These are phyloP conservation scores for Sardina pilchardus DNA, from an alignment of 2,113 vertebrate species.

Conservation along the genomic window DNA sequence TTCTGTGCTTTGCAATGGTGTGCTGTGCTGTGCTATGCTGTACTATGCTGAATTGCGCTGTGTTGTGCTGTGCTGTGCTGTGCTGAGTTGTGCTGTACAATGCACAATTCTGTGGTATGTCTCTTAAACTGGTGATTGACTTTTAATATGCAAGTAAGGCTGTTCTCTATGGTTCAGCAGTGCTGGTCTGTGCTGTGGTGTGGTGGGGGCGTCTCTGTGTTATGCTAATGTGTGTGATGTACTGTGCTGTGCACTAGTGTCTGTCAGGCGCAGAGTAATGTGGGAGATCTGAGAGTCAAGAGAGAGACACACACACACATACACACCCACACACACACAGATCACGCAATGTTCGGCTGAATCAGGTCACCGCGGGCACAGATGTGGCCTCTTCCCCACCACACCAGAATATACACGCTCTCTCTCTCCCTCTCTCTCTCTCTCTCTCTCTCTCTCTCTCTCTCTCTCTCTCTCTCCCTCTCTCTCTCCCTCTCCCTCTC, in stretches of 20 bases:
- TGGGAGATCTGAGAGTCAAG: constrained; percentile 45
- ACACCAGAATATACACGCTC: background rate
- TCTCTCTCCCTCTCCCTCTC: background rate
- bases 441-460: background rate
- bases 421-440: background rate
- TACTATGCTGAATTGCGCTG: background rate
- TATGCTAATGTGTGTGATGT: constrained; percentile 30
- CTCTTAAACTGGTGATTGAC: too few species aligned
- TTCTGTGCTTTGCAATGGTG: too few species aligned
- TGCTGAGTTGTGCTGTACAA: background rate
- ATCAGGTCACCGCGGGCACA: constrained; percentile 67
- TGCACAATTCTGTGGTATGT: background rate
- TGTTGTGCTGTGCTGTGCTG: background rate
- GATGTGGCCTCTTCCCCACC: constrained; percentile 45
- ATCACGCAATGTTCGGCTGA: constrained; percentile 64
- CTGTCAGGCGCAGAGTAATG: constrained; percentile 60
- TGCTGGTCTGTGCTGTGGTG: background rate
- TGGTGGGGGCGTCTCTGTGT: constrained; percentile 35
- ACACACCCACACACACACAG: constrained; percentile 56
- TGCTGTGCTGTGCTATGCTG: background rate
- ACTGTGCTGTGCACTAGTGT: constrained; percentile 51
- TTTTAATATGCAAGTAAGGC: too few species aligned
- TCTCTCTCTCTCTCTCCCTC: background rate
- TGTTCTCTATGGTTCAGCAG: too few species aligned
- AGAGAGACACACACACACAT: constrained; percentile 38